Base-by-base conservation (phyloP, 2,797 vertebrate genomes). In the Lithobates pipiens region DNA sequence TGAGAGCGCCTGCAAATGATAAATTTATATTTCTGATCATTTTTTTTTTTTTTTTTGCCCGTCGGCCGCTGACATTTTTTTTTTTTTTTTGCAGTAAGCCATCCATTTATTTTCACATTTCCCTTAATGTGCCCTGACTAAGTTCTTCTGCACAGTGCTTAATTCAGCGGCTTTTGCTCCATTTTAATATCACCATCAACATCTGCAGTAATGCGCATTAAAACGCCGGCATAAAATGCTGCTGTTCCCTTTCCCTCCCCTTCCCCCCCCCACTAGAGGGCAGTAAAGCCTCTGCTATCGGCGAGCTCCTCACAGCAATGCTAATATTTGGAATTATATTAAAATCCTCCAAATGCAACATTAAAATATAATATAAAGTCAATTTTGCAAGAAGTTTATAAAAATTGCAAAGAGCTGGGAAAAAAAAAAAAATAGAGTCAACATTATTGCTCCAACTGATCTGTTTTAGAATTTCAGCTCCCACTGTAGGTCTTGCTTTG, bases 311-410 rank as follows among this genome's bases (percentile, higher is more conserved):
- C 23, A 36, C 32, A 86, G 85, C 80, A 86, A 82, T 82, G 80
- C 57, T 86, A 86, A 86, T 86, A 83, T 86, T 82, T 82, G 74
- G 68, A 86, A 82, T 86, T 77, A 74, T 86, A 86, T 86, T 83
- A 86, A 86, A 86, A 82, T 74, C 75, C 57, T 78, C 68, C 85
- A 77, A 86, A 82, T 83, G 85, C 85, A 86, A 83, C 85, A 86
- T 86, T 86, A 86, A 86, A 86, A 86, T 86, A 86, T 86, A 86
- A 86, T 86, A 86, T 86, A 86, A 86, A 86, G 85, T 86, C 85
- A 86, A 86, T 86, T 86, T 83, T 86, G 85, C 80, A 86, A 83
- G 85, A 86, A 86, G 85, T 86, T 86, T 86, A 86, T 86, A 86
- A 86, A 86, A 86, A 86, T 86, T 86, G 85, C 85, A 86, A 78